Base-by-base conservation (phyloP, 2,888 invertebrate species). In the Trissonchulus latispiculum region DNA sequence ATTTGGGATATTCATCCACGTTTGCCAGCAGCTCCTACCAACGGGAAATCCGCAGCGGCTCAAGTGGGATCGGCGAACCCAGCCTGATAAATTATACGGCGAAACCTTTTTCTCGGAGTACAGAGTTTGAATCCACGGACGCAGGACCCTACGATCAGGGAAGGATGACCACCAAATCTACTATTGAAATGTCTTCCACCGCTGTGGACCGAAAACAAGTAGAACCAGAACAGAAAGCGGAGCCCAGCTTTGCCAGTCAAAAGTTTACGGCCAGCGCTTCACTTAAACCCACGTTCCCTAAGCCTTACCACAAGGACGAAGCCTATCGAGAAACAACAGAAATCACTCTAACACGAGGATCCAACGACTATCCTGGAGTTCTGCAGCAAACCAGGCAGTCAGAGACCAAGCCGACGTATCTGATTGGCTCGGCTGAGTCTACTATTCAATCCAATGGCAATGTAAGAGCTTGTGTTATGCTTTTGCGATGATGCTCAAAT, bases 21-120 rank as follows among this genome's bases (percentile, higher is more conserved):
- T 48, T 23, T 8, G 48, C 8, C 48, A 15, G 23, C 73, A 28
- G 75, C 72, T 36, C 37, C 70, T 15, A 73, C 75, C 23, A 74
- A 75, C 68, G 75, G 72, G 62, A 72, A 72, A 0, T 73, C 73
- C 59, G 77, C 75, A 59, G 75, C 75, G 32, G 73, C 75, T n/a
- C 77, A 77, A 36, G 61, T 70, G 3, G 78, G 76, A 61, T 72
- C 78, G 29, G 78, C 77, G 23, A 59, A 76, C 0, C 77, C 76
- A 66, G 72, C 23, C 28, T 36, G 29, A 8, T 29, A n/a, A 36
- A 61, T 37, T 35, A 18, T 8, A 48, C 48, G 8, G 48, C 48
- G 8, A 48, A 48, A 23, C 48, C 48, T 8, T 48, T 48, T 48
- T 23, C 8, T 48, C 8, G 23, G 23, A n/a, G n/a, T n/a, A 48